Conservation (phyloP, 2,888 invertebrate genomes). For the Orthosia gothica region DNA sequence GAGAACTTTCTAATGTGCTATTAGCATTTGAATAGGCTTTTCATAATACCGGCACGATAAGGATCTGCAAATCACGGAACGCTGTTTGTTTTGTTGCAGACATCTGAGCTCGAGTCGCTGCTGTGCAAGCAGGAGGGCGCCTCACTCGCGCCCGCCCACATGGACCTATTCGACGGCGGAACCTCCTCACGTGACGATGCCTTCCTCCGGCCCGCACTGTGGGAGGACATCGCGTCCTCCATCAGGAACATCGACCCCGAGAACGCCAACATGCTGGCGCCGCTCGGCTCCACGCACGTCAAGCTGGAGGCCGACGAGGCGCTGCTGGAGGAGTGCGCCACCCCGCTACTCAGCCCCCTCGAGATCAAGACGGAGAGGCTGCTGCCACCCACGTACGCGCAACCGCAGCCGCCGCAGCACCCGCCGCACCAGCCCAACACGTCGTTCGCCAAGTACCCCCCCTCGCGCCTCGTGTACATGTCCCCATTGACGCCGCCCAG, state of each 20-base stretch:
- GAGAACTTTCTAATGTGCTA: slow-evolving; percentile 62
- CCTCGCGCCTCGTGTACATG: slow-evolving; percentile 93
- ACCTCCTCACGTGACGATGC: slow-evolving; percentile 94
- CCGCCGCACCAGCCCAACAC: slow-evolving; percentile 83
- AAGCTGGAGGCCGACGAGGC: slow-evolving; percentile 94
- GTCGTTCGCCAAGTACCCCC: slow-evolving; percentile 87
- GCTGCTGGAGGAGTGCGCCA: slow-evolving; percentile 92
- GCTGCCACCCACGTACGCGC: slow-evolving; percentile 90
- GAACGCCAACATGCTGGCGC: slow-evolving; percentile 96
- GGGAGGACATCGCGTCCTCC: slow-evolving; percentile 98
- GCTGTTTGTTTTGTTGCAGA: slow-evolving; percentile 88
- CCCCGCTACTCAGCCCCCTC: slow-evolving; percentile 94
- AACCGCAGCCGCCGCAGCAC: slow-evolving; percentile 80
- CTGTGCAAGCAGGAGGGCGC: slow-evolving; percentile 95
- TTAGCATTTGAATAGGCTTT: slow-evolving; percentile 72
- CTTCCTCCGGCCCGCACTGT: slow-evolving; percentile 96
- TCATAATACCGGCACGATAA: slow-evolving; percentile 61
- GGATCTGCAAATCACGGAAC: slow-evolving; percentile 55
- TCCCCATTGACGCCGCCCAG: slow-evolving; percentile 97
- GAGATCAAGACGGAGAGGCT: slow-evolving; percentile 95
- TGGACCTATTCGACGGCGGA: slow-evolving; percentile 91
- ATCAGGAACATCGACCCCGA: slow-evolving; percentile 97
- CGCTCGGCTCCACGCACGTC: slow-evolving; percentile 93
- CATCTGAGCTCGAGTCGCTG: slow-evolving; percentile 95
- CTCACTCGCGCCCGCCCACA: slow-evolving; percentile 92